Percentiles rank a stretch among this genome's conserved stretches.
Conservation (phyloP, 2,888 invertebrate genomes). For the Frankliniella intonsa region DNA sequence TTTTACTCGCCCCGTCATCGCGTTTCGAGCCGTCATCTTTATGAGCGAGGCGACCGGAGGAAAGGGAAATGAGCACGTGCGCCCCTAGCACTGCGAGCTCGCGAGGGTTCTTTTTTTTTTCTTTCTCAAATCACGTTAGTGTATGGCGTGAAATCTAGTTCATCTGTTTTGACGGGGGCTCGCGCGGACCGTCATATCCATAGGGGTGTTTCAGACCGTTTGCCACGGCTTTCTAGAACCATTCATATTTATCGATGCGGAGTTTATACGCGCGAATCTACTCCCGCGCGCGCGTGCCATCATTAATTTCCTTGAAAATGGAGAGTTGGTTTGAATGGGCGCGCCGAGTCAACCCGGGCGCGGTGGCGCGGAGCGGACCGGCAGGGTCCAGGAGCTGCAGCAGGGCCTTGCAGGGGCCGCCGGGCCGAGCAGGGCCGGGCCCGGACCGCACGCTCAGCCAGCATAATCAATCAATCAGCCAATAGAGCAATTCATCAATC, state of each 20-base stretch:
- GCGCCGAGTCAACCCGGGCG: not conserved
- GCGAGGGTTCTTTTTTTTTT: too few relatives aligned
- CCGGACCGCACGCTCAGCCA: not conserved
- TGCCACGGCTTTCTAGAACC: not conserved
- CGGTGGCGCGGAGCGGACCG: too few relatives aligned
- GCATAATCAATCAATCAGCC: not conserved
- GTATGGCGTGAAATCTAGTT: too few relatives aligned
- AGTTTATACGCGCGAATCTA: too few relatives aligned
- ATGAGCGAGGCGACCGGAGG: not conserved
- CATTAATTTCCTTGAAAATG: not conserved
- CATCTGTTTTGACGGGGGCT: too few relatives aligned
- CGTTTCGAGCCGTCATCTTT: not conserved
- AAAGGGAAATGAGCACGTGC: too few relatives aligned
- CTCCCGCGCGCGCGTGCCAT: not conserved
- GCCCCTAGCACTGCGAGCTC: too few relatives aligned
- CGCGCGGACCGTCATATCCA: too few relatives aligned
- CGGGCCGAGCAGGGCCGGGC: too few relatives aligned
- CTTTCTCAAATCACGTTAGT: too few relatives aligned
- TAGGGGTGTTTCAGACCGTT: not conserved
- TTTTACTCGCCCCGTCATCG: not conserved
- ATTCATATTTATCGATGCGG: not conserved
- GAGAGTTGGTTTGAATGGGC: not conserved
- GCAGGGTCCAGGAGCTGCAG: not conserved
- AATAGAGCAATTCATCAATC: not conserved
- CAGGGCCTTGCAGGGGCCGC: too few relatives aligned